Conservation (phyloP, 2,888 invertebrate species). For the Pristionchus japonicus region DNA sequence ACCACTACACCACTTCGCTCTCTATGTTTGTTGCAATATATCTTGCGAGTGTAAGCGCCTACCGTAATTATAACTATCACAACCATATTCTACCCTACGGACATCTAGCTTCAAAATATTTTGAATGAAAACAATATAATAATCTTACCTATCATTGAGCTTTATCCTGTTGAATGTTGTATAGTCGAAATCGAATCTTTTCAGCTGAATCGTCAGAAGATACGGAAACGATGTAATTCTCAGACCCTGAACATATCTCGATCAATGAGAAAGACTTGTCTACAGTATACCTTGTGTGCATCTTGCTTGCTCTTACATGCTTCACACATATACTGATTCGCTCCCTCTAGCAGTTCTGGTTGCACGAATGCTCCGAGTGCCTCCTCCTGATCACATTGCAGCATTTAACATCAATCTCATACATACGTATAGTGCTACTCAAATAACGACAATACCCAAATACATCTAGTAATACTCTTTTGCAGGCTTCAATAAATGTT, state of each 20-base stretch:
- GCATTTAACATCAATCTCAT: background rate
- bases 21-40: no score
- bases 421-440: background rate
- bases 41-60: no score
- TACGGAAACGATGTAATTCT: constrained; percentile 90
- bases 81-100: background rate
- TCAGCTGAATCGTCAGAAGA: constrained; percentile 87
- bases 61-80: no score
- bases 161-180: constrained; percentile 88
- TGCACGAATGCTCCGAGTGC: constrained; percentile 87
- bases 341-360: constrained; percentile 87
- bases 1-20: no score
- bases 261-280: background rate
- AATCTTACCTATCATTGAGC: constrained; percentile 84
- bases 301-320: constrained; percentile 89
- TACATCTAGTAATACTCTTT: background rate
- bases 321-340: constrained; percentile 90
- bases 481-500: background rate
- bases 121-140: background rate
- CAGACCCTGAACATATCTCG: constrained; percentile 80
- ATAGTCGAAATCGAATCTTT: constrained; percentile 91
- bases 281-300: constrained; percentile 83
- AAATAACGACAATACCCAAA: no score
- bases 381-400: constrained; percentile 81
- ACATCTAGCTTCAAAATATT: background rate